Conservation (phyloP, 1,140 invertebrate species). For the Portunus trituberculatus region DNA sequence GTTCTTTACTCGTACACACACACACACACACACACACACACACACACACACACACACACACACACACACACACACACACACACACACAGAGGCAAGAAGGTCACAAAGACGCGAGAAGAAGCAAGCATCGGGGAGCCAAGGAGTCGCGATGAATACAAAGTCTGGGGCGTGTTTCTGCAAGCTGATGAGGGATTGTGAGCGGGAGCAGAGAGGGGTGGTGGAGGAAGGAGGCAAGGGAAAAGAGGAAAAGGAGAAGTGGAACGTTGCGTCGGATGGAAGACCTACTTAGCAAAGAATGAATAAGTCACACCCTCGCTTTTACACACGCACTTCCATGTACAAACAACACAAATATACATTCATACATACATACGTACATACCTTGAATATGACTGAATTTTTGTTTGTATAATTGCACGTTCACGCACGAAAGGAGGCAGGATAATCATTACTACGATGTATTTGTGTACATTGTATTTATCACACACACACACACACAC, state of each 20-base stretch:
- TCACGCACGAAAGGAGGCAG: no score
- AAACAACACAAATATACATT: neutral
- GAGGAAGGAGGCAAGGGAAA: neutral
- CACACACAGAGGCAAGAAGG: conserved; percentile 38
- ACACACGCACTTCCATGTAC: neutral
- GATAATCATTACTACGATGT: no score
- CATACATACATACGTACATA: conserved; percentile 13
- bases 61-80: conserved; percentile 60
- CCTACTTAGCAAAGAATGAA: conserved; percentile 15
- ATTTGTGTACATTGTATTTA: no score
- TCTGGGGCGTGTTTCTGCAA: neutral
- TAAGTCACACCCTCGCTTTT: neutral
- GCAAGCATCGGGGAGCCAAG: neutral
- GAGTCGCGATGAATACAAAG: neutral
- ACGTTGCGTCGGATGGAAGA: neutral
- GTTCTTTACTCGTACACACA: neutral
- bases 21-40: conserved; percentile 37
- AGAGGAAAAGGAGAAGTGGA: conserved; percentile 27
- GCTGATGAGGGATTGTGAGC: neutral
- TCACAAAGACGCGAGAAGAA: neutral
- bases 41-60: conserved; percentile 42
- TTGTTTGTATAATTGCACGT: no score
- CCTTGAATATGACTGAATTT: neutral
- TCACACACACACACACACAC: neutral
- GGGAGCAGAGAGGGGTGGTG: neutral